Base-by-base conservation (phyloP, 1,140 invertebrate species). In the Steinernema feltiae region DNA sequence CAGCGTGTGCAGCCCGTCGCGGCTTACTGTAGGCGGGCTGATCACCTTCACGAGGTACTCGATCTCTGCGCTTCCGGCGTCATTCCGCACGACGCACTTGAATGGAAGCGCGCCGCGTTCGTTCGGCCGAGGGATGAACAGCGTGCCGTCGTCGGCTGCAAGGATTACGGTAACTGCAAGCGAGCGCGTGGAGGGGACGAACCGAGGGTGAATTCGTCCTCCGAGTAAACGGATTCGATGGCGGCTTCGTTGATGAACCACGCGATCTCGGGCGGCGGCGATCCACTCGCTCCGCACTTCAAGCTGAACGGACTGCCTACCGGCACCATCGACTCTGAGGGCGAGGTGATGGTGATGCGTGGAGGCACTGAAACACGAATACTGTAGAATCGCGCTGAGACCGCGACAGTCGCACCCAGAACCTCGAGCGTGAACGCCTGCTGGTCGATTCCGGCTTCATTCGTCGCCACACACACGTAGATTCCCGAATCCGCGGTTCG, bases 391-490 rank as follows among this genome's bases (percentile, higher is more conserved):
- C 21, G 27, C 17, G 18, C n/a, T n/a, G n/a, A n/a, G n/a, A n/a
- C 17, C n/a, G 21, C 18, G n/a, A n/a, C 1, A n/a, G 15, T 30
- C 70, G 74, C 63, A 84, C 78, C 79, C 1, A 82, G 70, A 63
- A 86, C 79, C 74, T 85, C 82, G 2, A 86, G 76, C 0, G 83
- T 84, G 69, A 83, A 87, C 3, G 83, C 84, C 73, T 87, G 84
- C 32, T 85, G 82, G 30, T 81, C 79, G 30, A 78, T 84, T 29
- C 86, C 85, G 21, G 83, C 85, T 72, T 85, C 83, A 32, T 81
- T 81, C 0, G 79, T 81, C 27, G 81, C 82, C 18, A 77, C 75
- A 48, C 86, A 87, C n/a, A 83, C 77, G 73, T 86, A 86, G 32
- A 85, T 84, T 63, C 85, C 85, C 15, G 82, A 82, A 53, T 87